Evolutionary conservation across 2,113 vertebrate species (phyloP).

Genomic region (Pao palembangensis): DNA sequence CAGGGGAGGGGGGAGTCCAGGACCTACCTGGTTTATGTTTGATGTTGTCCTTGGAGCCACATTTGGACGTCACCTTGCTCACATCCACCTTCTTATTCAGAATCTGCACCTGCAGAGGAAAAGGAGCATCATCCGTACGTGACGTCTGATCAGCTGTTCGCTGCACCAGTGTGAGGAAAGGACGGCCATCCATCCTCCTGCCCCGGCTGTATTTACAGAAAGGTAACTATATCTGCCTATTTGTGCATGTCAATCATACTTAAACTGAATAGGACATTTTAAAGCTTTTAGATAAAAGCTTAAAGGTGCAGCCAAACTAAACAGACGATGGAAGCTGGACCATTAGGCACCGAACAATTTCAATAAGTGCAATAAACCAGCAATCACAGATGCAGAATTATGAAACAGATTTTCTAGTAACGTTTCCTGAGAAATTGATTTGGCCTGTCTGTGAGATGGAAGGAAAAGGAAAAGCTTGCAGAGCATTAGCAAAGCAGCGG

Average conservation of each 20-base stretch:
- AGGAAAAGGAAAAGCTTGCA: not conserved
- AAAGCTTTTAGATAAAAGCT: too few species aligned
- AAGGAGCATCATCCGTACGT: conserved; percentile 4
- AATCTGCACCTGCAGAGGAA: conserved; percentile 85
- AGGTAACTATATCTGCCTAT: too few species aligned
- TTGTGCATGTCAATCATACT: too few species aligned
- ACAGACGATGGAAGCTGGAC: too few species aligned
- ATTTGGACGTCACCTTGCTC: conserved; percentile 93
- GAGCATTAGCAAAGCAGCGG: conserved; percentile 19
- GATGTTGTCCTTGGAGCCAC: conserved; percentile 92
- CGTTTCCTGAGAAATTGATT: not conserved
- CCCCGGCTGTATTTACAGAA: conserved; percentile 11
- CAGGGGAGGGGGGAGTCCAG: not conserved
- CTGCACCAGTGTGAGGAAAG: too few species aligned
- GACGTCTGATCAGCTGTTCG: too few species aligned
- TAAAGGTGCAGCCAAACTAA: too few species aligned
- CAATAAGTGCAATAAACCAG: not conserved
- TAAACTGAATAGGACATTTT: too few species aligned
- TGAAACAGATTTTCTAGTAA: too few species aligned
- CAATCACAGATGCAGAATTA: too few species aligned
- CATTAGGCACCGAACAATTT: not conserved
- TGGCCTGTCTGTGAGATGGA: not conserved
- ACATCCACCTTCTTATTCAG: conserved; percentile 91
- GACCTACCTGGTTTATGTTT: conserved; percentile 89
- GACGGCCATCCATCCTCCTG: not conserved